These are phyloP conservation scores for Anguilla japonica DNA, from an alignment of 2,113 vertebrate species.

Conservation along the genomic window DNA sequence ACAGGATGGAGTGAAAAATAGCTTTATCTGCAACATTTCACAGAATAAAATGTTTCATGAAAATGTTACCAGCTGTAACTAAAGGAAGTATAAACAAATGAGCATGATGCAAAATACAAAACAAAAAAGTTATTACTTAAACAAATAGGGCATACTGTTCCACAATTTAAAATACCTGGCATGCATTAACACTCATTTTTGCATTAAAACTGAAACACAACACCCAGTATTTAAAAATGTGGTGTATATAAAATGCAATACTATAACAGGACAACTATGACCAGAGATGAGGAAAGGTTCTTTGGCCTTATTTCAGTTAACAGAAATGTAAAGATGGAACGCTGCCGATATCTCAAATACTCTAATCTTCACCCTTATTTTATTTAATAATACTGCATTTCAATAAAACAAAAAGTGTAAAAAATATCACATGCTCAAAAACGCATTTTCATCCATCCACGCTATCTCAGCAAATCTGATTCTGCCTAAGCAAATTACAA, in stretches of 20 bases:
- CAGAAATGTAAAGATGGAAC: not conserved
- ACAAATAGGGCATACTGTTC: not conserved
- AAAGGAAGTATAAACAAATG: not conserved
- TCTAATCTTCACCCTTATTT: not conserved
- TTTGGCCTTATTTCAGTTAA: not conserved
- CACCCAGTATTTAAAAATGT: not conserved
- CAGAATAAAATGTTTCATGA: not conserved
- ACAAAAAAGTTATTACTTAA: not conserved
- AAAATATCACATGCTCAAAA: not conserved
- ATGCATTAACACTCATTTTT: not conserved
- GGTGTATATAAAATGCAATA: not conserved
- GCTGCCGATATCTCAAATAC: not conserved
- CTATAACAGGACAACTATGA: not conserved
- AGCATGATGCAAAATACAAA: not conserved
- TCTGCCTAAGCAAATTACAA: not conserved
- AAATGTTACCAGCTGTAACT: not conserved
- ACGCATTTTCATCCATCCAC: not conserved
- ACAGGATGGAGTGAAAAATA: constrained; percentile 17
- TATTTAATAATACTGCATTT: not conserved
- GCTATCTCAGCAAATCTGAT: not conserved
- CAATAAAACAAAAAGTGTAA: not conserved
- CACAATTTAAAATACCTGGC: not conserved
- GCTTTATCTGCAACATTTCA: constrained; percentile 2
- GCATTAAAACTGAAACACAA: not conserved
- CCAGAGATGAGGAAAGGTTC: not conserved